A percentile compares a stretch with the other conserved stretches of the same genome.
phyloP scores from a whole-genome alignment of 2,888 invertebrate genomes.

The Erebia ligea region DNA sequence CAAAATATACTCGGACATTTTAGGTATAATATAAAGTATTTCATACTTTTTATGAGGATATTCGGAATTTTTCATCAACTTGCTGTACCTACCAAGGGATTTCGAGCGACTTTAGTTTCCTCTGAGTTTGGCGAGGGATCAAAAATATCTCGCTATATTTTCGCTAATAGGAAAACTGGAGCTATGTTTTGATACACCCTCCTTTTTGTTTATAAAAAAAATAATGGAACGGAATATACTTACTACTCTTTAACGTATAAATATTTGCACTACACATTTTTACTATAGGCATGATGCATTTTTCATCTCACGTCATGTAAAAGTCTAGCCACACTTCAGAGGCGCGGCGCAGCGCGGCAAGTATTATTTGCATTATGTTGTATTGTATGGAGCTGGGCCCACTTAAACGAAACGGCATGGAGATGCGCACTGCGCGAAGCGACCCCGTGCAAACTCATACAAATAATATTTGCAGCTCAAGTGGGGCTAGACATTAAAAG shows the following conservation, averaged over 20 bases:
- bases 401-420: too few species aligned
- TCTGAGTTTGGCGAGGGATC: conserved; percentile 37
- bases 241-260: not conserved
- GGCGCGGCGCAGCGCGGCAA: too few species aligned
- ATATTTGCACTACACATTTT: too few species aligned
- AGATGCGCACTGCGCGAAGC: too few species aligned
- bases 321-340: too few species aligned
- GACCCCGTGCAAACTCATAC: too few species aligned
- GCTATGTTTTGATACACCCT: conserved; percentile 16
- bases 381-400: too few species aligned
- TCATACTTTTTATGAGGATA: conserved; percentile 29
- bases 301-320: too few species aligned
- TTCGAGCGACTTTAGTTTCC: conserved; percentile 32
- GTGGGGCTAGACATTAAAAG: too few species aligned
- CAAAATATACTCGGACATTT: conserved; percentile 13
- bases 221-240: not conserved
- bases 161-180: conserved; percentile 30
- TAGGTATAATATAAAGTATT: conserved; percentile 10
- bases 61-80: conserved; percentile 39
- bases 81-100: conserved; percentile 24
- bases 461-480: too few species aligned
- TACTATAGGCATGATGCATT: too few species aligned
- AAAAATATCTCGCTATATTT: conserved; percentile 31
- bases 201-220: conserved; percentile 8
- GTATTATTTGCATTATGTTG: too few species aligned